Evolutionary conservation across 2,888 invertebrate genomes (phyloP).

Genomic region (Oasisia sp.): DNA sequence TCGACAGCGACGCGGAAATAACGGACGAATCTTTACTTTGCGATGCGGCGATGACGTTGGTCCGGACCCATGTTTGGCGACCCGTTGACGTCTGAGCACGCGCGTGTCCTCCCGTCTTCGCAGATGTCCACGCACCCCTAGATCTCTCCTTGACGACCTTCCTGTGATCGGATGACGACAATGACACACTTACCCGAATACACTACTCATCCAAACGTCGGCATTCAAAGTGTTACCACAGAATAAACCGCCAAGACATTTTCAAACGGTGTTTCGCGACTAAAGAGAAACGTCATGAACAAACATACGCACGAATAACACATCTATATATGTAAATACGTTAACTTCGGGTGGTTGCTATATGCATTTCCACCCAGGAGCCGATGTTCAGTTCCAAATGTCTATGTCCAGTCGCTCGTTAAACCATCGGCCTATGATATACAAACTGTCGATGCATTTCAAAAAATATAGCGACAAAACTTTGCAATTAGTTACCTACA

Average conservation of each 20-base stretch:
- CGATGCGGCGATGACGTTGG: background rate
- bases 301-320: too few species aligned
- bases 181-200: background rate
- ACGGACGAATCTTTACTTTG: background rate
- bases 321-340: too few species aligned
- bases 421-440: too few species aligned
- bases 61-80: background rate
- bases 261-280: background rate
- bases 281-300: background rate
- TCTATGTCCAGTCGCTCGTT: too few species aligned
- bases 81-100: background rate
- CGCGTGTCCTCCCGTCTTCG: background rate
- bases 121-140: background rate
- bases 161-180: background rate
- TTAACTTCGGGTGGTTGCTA: too few species aligned
- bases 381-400: too few species aligned
- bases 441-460: too few species aligned
- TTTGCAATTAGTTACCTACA: too few species aligned
- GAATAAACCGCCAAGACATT: background rate
- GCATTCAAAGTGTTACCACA: background rate
- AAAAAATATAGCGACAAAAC: too few species aligned
- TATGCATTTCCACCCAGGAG: too few species aligned
- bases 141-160: background rate
- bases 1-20: background rate
- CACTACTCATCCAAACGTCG: background rate